Evolutionary conservation across 53 echinoderm and acorn worm species (phyloP).

Genomic region (Mesocentrotus franciscanus): DNA sequence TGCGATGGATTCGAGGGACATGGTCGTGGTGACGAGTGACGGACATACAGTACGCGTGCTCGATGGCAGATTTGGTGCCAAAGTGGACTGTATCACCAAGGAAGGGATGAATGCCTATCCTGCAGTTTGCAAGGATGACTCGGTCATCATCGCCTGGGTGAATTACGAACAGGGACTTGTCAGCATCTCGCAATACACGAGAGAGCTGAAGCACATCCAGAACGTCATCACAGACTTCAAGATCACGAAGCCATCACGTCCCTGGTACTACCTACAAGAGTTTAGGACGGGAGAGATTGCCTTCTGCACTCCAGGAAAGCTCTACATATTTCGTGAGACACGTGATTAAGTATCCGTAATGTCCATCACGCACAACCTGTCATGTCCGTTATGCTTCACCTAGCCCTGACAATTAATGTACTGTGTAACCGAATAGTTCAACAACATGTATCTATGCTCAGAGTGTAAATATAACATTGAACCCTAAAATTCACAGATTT

Average conservation of each 20-base stretch:
- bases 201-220: background rate
- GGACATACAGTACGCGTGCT: background rate
- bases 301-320: constrained; percentile 15
- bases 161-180: constrained; percentile 17
- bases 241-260: constrained; percentile 4
- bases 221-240: constrained; percentile 23
- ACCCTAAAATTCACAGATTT: too few relatives aligned
- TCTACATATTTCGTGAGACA: constrained; percentile 39
- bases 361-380: too few relatives aligned
- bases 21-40: background rate
- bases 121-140: constrained; percentile 46
- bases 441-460: too few relatives aligned
- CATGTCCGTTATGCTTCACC: too few relatives aligned
- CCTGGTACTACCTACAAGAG: constrained; percentile 28
- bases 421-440: too few relatives aligned
- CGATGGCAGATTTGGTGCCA: background rate
- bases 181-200: constrained; percentile 24
- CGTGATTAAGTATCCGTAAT: background rate
- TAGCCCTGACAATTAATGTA: too few relatives aligned
- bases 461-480: too few relatives aligned
- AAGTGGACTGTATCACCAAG: background rate
- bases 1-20: constrained; percentile 20
- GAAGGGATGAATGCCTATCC: background rate
- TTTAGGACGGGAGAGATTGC: constrained; percentile 57
- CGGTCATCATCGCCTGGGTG: constrained; percentile 59